These are phyloP conservation scores for Spizella passerina DNA, from an alignment of 2,797 vertebrate species.

Conservation along the genomic window DNA sequence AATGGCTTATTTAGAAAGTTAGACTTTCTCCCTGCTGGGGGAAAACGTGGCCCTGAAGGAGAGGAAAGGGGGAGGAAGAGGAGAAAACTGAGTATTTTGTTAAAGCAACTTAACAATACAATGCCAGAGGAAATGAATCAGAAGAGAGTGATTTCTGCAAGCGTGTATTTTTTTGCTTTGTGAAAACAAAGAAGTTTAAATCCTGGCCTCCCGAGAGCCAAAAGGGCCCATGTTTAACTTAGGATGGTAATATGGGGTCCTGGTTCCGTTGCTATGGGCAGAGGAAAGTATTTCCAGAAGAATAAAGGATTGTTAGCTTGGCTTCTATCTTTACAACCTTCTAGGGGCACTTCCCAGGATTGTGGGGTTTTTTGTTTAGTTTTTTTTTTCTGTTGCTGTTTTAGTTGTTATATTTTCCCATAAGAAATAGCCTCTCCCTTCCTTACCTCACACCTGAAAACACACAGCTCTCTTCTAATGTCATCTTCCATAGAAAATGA, in stretches of 20 bases:
- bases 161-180: neutral
- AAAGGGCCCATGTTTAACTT: neutral
- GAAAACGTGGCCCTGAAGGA: neutral
- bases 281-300: neutral
- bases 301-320: neutral
- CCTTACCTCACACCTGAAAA: neutral
- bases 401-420: fast-evolving
- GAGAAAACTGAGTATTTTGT: neutral
- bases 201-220: neutral
- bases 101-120: slow-evolving; percentile 15
- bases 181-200: slow-evolving; percentile 13
- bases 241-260: neutral
- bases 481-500: neutral
- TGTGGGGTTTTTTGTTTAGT: neutral
- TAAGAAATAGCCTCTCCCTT: neutral
- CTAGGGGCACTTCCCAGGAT: neutral
- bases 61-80: neutral
- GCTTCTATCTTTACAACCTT: neutral
- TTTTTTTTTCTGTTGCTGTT: neutral
- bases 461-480: neutral
- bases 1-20: slow-evolving; percentile 40
- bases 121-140: slow-evolving; percentile 58
- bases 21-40: slow-evolving; percentile 8
- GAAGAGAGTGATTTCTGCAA: neutral
- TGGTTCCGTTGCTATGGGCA: neutral